phyloP scores from a whole-genome alignment of 2,888 invertebrate species.

The Dasypolia templi region DNA sequence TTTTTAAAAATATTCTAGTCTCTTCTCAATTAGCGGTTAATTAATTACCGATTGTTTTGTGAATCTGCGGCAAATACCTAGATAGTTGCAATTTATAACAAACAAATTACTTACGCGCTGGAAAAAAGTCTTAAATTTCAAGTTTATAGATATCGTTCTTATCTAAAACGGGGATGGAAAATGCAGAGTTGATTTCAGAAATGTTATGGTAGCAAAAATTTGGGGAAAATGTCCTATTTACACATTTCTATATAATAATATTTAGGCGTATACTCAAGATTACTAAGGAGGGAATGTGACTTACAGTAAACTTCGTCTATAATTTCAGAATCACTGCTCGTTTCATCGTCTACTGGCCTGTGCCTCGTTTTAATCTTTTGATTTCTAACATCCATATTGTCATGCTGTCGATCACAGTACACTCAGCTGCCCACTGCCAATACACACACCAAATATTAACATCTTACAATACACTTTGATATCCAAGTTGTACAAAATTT shows the following conservation, averaged over 20 bases:
- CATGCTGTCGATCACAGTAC: slow-evolving; percentile 66
- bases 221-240: slow-evolving; percentile 10
- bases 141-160: background rate
- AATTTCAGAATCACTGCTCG: slow-evolving; percentile 83
- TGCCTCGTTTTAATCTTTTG: slow-evolving; percentile 75
- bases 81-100: background rate
- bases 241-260: slow-evolving; percentile 33
- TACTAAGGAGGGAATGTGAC: slow-evolving; percentile 65
- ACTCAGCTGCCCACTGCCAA: slow-evolving; percentile 65
- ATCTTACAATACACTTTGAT: slow-evolving; percentile 69
- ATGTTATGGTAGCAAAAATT: slow-evolving; percentile 14
- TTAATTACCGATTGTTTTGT: background rate
- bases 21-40: background rate
- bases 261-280: slow-evolving; percentile 31
- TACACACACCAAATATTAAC: slow-evolving; percentile 68
- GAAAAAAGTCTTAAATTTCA: background rate
- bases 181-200: slow-evolving; percentile 9
- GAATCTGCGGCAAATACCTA: background rate
- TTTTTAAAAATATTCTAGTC: background rate
- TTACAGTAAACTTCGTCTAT: slow-evolving; percentile 80
- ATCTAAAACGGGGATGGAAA: slow-evolving; percentile 16
- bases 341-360: slow-evolving; percentile 86
- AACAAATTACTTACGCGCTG: background rate
- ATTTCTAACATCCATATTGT: slow-evolving; percentile 80
- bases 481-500: slow-evolving; percentile 77